Base-by-base conservation (phyloP, 2,113 vertebrate genomes). In the Rhinoderma darwinii region DNA sequence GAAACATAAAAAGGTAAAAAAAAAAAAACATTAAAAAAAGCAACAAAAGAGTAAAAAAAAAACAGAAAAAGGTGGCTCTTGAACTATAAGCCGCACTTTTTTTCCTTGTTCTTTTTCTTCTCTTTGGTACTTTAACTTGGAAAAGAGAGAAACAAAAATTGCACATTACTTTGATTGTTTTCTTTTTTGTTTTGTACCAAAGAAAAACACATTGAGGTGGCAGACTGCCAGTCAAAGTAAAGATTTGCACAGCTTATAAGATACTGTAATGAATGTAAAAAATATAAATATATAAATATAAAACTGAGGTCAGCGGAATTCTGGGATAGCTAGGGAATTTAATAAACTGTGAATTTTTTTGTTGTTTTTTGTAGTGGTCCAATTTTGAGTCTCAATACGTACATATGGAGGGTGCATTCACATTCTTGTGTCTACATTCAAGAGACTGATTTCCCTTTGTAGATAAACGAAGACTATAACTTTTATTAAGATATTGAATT, bases 151-250 rank as follows among this genome's bases (percentile, higher is more conserved):
- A 87, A 79, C 59, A 61, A 63, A 96, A 86, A 66, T 87, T 99
- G 97, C 98, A 99, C 98, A 99, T 97, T 98, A 98, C 91, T 94
- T 93, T 93, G 94, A 95, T 96, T 96, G 94, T 96, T 95, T 93
- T 98, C 96, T 98, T 98, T n/a, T 98, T 97, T 98, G 97, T 95
- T 99, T 99, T 98, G 97, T 99, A 99, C 98, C 98, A 99, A 99
- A 99, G 98, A 99, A 96, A 97, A 98, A 98, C 98, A 97, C 96
- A 98, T 99, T 96, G 96, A 97, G 97, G 97, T 96, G 97, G 98
- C 97, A 86, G 96, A 96, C 96, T 97, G 98, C 98, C 98, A 97
- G 97, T 97, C 95, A 97, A 97, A 97, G 98, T 98, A 98, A 98
- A 97, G 97, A 97, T 99, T 99, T 99, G 98, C 98, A 99, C 98